Percentiles rank a stretch among this genome's conserved stretches.
Conservation (phyloP, 1,140 invertebrate genomes). For the Drosophila ogumai region DNA sequence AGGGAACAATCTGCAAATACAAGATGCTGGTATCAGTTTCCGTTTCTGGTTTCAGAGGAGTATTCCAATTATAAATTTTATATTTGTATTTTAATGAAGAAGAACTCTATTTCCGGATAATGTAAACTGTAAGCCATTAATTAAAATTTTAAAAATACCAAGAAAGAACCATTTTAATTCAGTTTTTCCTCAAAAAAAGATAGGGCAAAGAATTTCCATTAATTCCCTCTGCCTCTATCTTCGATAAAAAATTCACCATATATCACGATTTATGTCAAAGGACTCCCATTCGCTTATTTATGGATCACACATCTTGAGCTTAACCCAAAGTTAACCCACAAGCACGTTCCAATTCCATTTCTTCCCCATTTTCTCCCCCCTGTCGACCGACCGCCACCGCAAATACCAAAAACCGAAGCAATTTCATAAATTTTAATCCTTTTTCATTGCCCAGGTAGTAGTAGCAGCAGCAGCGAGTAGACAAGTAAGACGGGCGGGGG, state of each 20-base stretch:
- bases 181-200: background rate
- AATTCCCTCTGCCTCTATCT: background rate
- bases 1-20: conserved; percentile 7
- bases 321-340: conserved; percentile 54
- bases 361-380: conserved; percentile 4
- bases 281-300: conserved; percentile 61
- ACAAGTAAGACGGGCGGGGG: conserved; percentile 10
- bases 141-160: background rate
- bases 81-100: background rate
- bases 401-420: conserved; percentile 71
- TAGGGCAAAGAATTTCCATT: background rate
- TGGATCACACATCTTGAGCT: conserved; percentile 56
- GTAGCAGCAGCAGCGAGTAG: background rate
- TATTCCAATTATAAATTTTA: background rate
- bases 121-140: background rate
- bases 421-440: conserved; percentile 83
- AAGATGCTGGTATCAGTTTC: conserved; percentile 7
- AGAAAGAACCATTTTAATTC: background rate
- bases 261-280: conserved; percentile 51
- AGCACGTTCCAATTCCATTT: conserved; percentile 67
- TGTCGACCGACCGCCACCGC: conserved; percentile 5
- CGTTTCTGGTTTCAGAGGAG: background rate
- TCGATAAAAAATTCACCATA: conserved; percentile 29
- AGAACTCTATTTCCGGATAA: background rate
- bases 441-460: conserved; percentile 71